These are phyloP conservation scores for Odontocolon sp. DNA, from an alignment of 2,888 invertebrate species.

Conservation along the genomic window DNA sequence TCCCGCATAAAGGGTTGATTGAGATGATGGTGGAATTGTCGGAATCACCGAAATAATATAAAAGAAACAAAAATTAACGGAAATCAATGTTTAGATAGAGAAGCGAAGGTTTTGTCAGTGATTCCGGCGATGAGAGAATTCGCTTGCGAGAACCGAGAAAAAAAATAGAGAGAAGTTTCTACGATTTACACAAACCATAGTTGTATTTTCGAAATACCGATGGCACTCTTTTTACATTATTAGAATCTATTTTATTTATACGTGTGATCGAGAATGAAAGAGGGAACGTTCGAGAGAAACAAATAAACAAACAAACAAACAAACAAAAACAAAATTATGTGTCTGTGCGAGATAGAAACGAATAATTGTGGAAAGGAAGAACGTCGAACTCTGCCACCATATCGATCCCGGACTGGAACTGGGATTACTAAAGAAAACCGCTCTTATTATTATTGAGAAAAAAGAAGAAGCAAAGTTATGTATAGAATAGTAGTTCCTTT, in stretches of 20 bases:
- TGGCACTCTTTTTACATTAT: conserved; percentile 65
- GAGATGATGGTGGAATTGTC: conserved; percentile 17
- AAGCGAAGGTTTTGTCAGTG: conserved; percentile 24
- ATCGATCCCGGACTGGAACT: conserved; percentile 54
- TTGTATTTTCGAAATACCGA: conserved; percentile 66
- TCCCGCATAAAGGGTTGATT: conserved; percentile 36
- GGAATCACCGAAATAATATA: conserved; percentile 41
- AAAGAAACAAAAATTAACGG: conserved; percentile 63
- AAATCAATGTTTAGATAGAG: conserved; percentile 54
- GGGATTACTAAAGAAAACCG: conserved; percentile 46
- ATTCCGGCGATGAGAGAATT: conserved; percentile 50
- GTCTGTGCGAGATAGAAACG: conserved; percentile 53
- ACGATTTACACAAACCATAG: conserved; percentile 54
- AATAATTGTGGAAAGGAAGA: conserved; percentile 49
- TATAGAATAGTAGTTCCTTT: conserved; percentile 55
- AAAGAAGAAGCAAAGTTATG: conserved; percentile 53
- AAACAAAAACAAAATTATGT: conserved; percentile 36
- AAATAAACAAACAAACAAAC: too few relatives aligned
- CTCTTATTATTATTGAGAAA: conserved; percentile 59
- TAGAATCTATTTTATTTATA: conserved; percentile 66
- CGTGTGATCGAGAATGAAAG: conserved; percentile 59
- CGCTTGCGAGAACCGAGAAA: conserved; percentile 53
- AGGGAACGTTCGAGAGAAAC: conserved; percentile 43
- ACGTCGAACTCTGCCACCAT: conserved; percentile 70
- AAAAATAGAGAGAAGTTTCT: conserved; percentile 29